Conservation (phyloP, 2,113 vertebrate species). For the Ifrita kowaldi region DNA sequence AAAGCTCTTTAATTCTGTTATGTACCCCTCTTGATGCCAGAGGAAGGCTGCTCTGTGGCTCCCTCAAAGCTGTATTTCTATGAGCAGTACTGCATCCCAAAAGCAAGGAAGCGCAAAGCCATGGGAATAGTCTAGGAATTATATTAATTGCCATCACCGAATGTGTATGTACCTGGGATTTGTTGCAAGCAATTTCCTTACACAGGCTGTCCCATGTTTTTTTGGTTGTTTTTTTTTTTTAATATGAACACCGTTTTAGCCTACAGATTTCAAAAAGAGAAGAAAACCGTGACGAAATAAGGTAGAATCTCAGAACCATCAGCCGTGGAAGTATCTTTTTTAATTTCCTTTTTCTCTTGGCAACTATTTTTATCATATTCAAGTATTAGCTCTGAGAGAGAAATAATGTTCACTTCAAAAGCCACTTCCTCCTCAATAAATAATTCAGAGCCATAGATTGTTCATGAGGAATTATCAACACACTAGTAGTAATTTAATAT, state of each 20-base stretch:
- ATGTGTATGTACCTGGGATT: background rate
- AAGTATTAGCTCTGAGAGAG: constrained; percentile 7
- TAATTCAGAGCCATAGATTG: constrained; percentile 58
- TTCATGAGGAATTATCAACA: constrained; percentile 52
- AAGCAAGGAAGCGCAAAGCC: background rate
- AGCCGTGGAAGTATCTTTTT: background rate
- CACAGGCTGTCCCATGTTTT: background rate
- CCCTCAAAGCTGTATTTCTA: background rate
- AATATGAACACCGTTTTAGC: background rate
- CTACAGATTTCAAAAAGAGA: background rate
- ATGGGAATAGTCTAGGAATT: background rate
- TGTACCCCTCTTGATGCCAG: background rate
- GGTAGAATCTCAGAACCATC: background rate
- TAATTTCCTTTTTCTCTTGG: constrained; percentile 25
- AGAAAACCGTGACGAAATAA: background rate
- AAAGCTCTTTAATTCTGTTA: background rate
- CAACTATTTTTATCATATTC: constrained; percentile 31
- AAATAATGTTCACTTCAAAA: constrained; percentile 58
- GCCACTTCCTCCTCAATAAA: constrained; percentile 59
- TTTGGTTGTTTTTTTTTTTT: too few species aligned
- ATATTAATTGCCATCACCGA: background rate
- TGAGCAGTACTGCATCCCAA: background rate
- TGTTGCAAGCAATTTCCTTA: background rate
- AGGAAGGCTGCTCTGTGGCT: background rate
- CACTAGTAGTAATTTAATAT: constrained; percentile 60